Conservation (phyloP, 2,797 vertebrate genomes). For the Platyrinchus mystaceus region DNA sequence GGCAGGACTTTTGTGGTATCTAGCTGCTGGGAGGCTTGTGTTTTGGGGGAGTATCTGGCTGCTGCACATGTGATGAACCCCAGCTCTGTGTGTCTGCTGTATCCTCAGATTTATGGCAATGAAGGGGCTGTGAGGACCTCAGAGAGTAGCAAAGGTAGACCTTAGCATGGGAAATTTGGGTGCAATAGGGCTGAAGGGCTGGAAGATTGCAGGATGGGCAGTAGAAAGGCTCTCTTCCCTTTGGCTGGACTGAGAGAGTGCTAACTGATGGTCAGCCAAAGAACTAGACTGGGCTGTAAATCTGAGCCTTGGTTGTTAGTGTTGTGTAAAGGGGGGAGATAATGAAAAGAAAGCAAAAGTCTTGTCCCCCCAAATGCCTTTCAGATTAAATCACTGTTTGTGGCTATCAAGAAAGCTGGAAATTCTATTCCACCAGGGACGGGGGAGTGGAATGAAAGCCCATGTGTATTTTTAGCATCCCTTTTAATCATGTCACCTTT, state of each 20-base stretch:
- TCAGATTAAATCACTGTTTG: not conserved
- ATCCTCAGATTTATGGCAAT: not conserved
- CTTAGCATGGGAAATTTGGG: not conserved
- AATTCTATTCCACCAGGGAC: not conserved
- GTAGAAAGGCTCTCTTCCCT: not conserved
- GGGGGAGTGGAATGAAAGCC: not conserved
- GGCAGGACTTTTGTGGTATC: not conserved
- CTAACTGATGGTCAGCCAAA: not conserved
- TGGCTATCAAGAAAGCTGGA: not conserved
- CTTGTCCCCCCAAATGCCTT: not conserved
- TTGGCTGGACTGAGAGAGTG: not conserved
- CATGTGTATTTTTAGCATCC: conserved; percentile 49
- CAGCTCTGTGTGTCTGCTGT: not conserved
- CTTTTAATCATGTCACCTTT: conserved; percentile 49
- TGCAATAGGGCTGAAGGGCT: not conserved
- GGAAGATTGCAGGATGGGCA: not conserved
- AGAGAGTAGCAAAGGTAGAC: not conserved
- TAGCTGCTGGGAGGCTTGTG: not conserved
- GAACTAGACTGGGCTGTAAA: not conserved
- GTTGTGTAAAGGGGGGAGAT: not conserved
- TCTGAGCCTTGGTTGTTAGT: not conserved
- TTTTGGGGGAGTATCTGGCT: not conserved
- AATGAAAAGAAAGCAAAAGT: not conserved
- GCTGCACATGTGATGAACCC: not conserved
- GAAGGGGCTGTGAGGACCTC: not conserved